Conservation (phyloP, 1,140 invertebrate species). For the Danaus plexippus region DNA sequence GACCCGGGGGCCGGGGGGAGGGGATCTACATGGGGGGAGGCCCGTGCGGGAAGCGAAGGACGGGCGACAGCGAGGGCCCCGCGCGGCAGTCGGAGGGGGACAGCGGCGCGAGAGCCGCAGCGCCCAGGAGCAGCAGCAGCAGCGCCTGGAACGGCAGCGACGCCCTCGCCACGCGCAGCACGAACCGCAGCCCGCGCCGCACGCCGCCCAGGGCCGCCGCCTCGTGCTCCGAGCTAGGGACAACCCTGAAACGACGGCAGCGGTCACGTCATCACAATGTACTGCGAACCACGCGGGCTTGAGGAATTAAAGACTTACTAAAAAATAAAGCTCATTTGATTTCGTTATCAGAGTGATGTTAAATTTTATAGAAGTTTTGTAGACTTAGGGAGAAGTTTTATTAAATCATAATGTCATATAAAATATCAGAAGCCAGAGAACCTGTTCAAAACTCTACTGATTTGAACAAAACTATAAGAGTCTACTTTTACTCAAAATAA, state of each 20-base stretch:
- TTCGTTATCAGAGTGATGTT: no score
- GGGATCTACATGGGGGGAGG: constrained; percentile 85
- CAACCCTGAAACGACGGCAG: neutral
- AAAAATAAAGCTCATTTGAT: no score
- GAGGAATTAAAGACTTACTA: no score
- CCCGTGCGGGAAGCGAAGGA: constrained; percentile 89
- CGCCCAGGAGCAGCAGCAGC: constrained; percentile 89
- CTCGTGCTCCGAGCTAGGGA: constrained; percentile 37
- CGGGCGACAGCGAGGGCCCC: constrained; percentile 87
- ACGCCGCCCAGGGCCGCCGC: constrained; percentile 71
- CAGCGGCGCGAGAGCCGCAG: constrained; percentile 88
- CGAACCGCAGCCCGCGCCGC: constrained; percentile 83
- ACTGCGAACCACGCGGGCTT: no score
- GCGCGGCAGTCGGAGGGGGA: constrained; percentile 87
- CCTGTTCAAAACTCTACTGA: no score
- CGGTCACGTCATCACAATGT: no score
- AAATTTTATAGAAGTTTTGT: no score
- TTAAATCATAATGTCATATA: no score
- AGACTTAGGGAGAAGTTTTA: no score
- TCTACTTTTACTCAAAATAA: no score
- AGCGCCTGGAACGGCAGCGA: constrained; percentile 93
- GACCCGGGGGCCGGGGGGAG: constrained; percentile 2
- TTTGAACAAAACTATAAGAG: no score
- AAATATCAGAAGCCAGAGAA: no score
- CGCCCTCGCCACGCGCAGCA: constrained; percentile 88